Conservation (phyloP, 2,888 invertebrate genomes). For the Andrena bicolor region DNA sequence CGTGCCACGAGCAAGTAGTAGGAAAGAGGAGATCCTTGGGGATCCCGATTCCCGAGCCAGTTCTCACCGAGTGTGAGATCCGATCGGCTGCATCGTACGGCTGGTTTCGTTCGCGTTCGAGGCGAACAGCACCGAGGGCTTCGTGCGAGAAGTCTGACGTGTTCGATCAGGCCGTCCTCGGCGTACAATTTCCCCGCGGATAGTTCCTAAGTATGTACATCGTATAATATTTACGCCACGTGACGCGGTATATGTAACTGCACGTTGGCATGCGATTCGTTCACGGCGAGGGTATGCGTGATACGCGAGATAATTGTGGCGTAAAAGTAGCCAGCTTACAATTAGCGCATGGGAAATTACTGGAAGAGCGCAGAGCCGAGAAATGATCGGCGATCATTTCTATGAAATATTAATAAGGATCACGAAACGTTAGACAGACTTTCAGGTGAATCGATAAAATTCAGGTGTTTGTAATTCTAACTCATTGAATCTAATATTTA, state of each 20-base stretch:
- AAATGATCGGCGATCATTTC: neutral
- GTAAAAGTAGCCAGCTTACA: neutral
- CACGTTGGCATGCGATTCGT: slow-evolving; percentile 29
- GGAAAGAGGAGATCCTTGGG: neutral
- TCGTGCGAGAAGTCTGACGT: slow-evolving; percentile 5
- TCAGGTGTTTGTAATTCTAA: slow-evolving; percentile 16
- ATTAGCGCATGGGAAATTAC: neutral
- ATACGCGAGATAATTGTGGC: slow-evolving; percentile 10
- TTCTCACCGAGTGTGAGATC: too few relatives aligned
- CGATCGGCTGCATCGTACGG: too few relatives aligned
- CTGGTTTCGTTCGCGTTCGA: too few relatives aligned
- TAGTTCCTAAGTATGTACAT: neutral
- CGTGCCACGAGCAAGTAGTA: neutral
- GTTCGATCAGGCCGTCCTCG: neutral
- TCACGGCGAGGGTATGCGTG: slow-evolving; percentile 2
- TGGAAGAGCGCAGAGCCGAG: neutral
- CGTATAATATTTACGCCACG: slow-evolving; percentile 22
- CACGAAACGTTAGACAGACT: neutral
- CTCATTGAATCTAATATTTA: slow-evolving; percentile 17
- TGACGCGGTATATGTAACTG: slow-evolving; percentile 10
- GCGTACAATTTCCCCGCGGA: neutral
- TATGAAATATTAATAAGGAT: neutral
- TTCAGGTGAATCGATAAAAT: neutral
- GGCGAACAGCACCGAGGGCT: neutral
- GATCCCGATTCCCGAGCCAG: too few relatives aligned